A percentile compares a stretch with the other conserved stretches of the same genome.
Conservation (phyloP, 2,113 vertebrate species). For the Illadopsis cleaveri region DNA sequence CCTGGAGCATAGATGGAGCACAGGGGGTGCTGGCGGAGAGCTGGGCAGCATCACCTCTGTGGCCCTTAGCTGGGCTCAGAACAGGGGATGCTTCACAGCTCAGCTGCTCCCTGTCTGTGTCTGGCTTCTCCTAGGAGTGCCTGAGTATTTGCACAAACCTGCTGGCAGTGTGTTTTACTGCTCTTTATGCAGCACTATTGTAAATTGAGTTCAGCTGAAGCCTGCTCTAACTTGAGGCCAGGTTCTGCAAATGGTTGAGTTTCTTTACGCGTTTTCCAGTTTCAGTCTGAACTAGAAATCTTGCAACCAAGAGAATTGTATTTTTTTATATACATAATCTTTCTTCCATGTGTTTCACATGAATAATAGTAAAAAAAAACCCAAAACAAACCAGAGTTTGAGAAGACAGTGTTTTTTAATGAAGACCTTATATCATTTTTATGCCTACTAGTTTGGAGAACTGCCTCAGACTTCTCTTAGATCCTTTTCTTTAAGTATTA, state of each 20-base stretch:
- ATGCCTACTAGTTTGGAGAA: background rate
- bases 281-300: background rate
- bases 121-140: background rate
- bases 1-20: background rate
- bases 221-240: background rate
- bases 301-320: background rate
- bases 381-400: background rate
- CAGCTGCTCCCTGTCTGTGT: accelerated
- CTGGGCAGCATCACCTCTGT: accelerated
- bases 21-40: background rate
- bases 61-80: accelerated
- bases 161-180: background rate
- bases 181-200: background rate
- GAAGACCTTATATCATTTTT: background rate
- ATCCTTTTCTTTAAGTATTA: background rate
- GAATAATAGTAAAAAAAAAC: background rate
- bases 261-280: background rate
- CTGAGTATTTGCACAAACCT: background rate
- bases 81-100: background rate
- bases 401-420: background rate
- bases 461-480: background rate
- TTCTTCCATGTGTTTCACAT: background rate
- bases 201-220: background rate
- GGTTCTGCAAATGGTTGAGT: background rate
- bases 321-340: background rate